Evolutionary conservation across 2,113 vertebrate species (phyloP).

Genomic region (Phoxinus phoxinus): DNA sequence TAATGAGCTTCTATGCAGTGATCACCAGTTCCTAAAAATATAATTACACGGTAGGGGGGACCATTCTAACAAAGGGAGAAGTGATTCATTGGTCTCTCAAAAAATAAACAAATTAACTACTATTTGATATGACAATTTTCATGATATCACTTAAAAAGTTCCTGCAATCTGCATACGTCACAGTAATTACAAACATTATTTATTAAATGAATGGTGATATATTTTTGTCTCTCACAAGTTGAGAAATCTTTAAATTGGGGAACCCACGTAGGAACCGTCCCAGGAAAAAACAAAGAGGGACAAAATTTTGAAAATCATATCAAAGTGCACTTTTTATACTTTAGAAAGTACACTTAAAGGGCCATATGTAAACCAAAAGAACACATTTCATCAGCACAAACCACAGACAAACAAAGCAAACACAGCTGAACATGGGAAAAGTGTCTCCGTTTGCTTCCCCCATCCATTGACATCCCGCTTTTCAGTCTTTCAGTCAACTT

Average conservation of each 20-base stretch:
- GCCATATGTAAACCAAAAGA: conserved; percentile 64
- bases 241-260: conserved; percentile 14
- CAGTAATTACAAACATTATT: conserved; percentile 28
- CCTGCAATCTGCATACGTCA: conserved; percentile 23
- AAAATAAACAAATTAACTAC: not conserved
- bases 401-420: conserved; percentile 74
- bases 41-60: not conserved
- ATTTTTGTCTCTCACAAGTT: conserved; percentile 7
- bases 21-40: conserved; percentile 9
- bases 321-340: conserved; percentile 44
- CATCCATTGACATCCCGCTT: conserved; percentile 51
- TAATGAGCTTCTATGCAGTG: not conserved
- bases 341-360: conserved; percentile 55
- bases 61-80: not conserved
- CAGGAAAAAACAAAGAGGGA: conserved; percentile 39
- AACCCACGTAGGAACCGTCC: conserved; percentile 26
- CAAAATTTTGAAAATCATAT: conserved; percentile 9
- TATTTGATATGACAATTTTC: conserved; percentile 20
- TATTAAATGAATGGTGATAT: conserved; percentile 27
- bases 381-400: conserved; percentile 67
- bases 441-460: conserved; percentile 66
- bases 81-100: not conserved
- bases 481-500: conserved; percentile 55
- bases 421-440: conserved; percentile 70
- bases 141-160: conserved; percentile 37